These are phyloP conservation scores for Stenoptilia bipunctidactyla DNA, from an alignment of 2,888 invertebrate genomes.

Conservation along the genomic window DNA sequence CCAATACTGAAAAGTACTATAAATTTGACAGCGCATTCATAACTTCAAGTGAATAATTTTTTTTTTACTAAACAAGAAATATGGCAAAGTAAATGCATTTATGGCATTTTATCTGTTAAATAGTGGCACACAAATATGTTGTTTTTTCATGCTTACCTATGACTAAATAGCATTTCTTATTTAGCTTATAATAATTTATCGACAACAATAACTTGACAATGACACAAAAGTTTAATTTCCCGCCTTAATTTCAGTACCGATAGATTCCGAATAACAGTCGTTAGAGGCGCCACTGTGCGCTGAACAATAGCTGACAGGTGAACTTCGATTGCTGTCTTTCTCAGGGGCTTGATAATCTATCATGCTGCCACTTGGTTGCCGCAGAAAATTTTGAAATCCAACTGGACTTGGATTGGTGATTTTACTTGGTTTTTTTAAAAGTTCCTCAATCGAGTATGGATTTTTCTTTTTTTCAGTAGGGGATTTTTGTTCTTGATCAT, in stretches of 20 bases:
- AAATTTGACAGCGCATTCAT: too few relatives aligned
- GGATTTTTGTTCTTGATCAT: conserved; percentile 41
- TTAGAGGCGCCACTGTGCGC: conserved; percentile 51
- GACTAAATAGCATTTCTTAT: too few relatives aligned
- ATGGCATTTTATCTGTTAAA: too few relatives aligned
- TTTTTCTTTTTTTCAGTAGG: conserved; percentile 75
- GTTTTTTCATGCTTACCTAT: too few relatives aligned
- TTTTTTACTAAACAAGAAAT: too few relatives aligned
- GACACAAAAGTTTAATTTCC: conserved; percentile 40
- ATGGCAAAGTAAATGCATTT: too few relatives aligned
- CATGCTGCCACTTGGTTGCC: conserved; percentile 73
- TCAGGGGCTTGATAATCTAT: conserved; percentile 53
- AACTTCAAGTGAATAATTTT: too few relatives aligned
- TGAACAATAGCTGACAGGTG: conserved; percentile 58
- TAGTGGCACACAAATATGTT: too few relatives aligned
- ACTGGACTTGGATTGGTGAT: conserved; percentile 48
- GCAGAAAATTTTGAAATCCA: conserved; percentile 52
- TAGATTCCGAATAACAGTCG: conserved; percentile 49
- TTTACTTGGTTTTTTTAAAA: conserved; percentile 84
- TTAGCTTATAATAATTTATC: too few relatives aligned
- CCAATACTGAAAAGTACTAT: too few relatives aligned
- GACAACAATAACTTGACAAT: too few relatives aligned
- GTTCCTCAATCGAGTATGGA: conserved; percentile 89
- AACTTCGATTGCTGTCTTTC: conserved; percentile 51
- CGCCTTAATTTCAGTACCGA: conserved; percentile 49